These are phyloP conservation scores for Linnaemya tessellans DNA, from an alignment of 2,888 invertebrate genomes.

Conservation along the genomic window DNA sequence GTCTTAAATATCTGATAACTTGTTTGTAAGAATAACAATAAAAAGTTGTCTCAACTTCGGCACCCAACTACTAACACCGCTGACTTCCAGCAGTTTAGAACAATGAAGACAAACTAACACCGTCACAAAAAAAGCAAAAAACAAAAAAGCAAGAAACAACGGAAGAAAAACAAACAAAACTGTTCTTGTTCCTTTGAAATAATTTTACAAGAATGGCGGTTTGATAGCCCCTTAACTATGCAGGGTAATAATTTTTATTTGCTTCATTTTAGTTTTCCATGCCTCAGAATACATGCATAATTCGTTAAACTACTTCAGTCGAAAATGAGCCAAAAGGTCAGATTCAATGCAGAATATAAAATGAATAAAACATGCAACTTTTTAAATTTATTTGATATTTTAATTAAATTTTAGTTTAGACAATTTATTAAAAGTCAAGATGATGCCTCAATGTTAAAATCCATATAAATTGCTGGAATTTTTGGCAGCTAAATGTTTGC, in stretches of 20 bases:
- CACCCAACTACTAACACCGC: background rate
- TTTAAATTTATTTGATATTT: slow-evolving; percentile 61
- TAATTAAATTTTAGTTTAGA: slow-evolving; percentile 58
- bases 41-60: slow-evolving; percentile 35
- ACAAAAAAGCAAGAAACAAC: background rate
- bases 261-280: slow-evolving; percentile 34
- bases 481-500: background rate
- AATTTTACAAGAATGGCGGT: slow-evolving; percentile 63
- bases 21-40: slow-evolving; percentile 69
- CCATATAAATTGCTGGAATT: background rate
- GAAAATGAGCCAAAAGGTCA: slow-evolving; percentile 58
- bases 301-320: slow-evolving; percentile 31
- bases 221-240: slow-evolving; percentile 71
- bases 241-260: slow-evolving; percentile 66
- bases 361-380: slow-evolving; percentile 45
- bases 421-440: slow-evolving; percentile 30
- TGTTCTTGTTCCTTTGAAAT: slow-evolving; percentile 31
- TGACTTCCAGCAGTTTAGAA: slow-evolving; percentile 13
- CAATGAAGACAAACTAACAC: slow-evolving; percentile 39
- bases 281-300: slow-evolving; percentile 41
- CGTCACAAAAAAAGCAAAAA: background rate
- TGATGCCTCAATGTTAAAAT: slow-evolving; percentile 1
- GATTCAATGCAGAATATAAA: slow-evolving; percentile 9
- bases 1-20: slow-evolving; percentile 71
- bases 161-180: background rate